These are phyloP conservation scores for Strigamia transsilvanica DNA, from an alignment of 2,888 invertebrate genomes.

Conservation along the genomic window DNA sequence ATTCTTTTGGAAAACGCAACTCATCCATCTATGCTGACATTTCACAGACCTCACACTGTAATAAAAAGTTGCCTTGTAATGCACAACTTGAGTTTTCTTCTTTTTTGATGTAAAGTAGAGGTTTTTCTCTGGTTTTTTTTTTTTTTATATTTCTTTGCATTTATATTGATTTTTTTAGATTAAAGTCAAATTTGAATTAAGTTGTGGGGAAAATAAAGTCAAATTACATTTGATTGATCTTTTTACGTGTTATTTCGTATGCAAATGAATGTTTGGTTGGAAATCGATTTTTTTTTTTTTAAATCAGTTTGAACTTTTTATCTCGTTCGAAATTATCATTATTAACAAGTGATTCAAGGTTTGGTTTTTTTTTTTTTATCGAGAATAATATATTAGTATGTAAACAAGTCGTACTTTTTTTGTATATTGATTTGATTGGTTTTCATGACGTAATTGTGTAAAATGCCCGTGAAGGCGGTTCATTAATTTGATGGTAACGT, in stretches of 20 bases:
- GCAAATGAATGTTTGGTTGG: no score
- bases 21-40: constrained; percentile 45
- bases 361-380: background rate
- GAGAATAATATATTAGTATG: background rate
- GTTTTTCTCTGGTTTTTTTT: background rate
- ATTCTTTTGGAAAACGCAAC: constrained; percentile 41
- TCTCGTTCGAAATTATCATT: background rate
- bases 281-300: background rate
- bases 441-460: background rate
- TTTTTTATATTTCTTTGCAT: background rate
- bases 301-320: background rate
- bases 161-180: background rate
- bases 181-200: no score
- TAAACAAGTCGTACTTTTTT: background rate
- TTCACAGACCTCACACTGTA: constrained; percentile 33
- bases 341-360: background rate
- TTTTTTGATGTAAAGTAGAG: background rate
- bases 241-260: no score
- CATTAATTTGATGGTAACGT: no score
- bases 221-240: no score
- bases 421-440: background rate
- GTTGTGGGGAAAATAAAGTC: no score
- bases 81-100: constrained; percentile 2
- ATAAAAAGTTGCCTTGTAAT: constrained; percentile 44
- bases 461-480: no score